Evolutionary conservation across 1,140 invertebrate species (phyloP), one percentile per base, ranked within the genome.

Genomic region (Diorhabda sublineata): DNA sequence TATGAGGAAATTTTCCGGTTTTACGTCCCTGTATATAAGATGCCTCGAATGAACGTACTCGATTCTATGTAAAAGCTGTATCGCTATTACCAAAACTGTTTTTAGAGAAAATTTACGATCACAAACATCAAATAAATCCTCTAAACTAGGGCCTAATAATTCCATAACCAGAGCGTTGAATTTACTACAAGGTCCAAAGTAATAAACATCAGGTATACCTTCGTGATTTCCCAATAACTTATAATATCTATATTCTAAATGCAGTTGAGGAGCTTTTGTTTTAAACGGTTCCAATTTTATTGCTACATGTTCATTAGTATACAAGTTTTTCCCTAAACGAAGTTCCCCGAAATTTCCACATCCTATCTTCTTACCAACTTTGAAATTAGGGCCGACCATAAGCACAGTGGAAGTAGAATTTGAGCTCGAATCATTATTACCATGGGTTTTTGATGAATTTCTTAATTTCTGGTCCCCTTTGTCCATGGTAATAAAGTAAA

Each of bases 221-320:
- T 98, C 92, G 86, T 92, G 90, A 83, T 91, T 91, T 85, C 96
- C 96, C 86, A 99, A 90, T 59, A 74, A 64, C 61, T 98, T 98
- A 87, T 99, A 99, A 91, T 99, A 99, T 87, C 98, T 92, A 90
- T 99, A 99, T 87, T 99, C 98, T 87, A 99, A 89, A 86, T 99
- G 98, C 81, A 99, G 88, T 87, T 99, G 98, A 73, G 98, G 98
- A 78, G 98, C 98, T 89, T 99, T 97, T 74, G 97, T 97, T 86
- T 99, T 99, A 95, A 99, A 98, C 78, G 96, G 95, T 89, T 99
- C 98, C 93, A 99, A 92, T 90, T 99, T 99, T 84, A 99, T 99
- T 81, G 98, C 98, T 84, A 99, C 97, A 89, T 99, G 97, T 88
- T 99, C 97, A 89, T 98, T 98, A 87, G 97, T 99, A 88, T 99